phyloP scores from a whole-genome alignment of 2,797 vertebrate genomes.

The Poeciliopsis presidionis region DNA sequence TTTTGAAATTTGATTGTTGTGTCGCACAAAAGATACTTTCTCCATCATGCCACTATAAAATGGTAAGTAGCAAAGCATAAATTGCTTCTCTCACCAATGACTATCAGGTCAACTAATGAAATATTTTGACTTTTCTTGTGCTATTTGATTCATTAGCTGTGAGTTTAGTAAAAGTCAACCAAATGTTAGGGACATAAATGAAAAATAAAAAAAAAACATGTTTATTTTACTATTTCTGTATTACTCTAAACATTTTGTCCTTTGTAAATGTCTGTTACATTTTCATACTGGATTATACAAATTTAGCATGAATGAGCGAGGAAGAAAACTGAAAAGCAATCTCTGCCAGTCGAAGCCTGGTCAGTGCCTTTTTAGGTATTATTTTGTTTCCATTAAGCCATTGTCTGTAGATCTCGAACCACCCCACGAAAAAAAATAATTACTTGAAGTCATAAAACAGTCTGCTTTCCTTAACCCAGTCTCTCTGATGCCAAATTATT shows the following conservation, averaged over 20 bases:
- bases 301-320: neutral
- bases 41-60: neutral
- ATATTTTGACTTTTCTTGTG: neutral
- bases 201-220: neutral
- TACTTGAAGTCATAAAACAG: conserved; percentile 23
- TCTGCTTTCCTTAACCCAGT: conserved; percentile 51
- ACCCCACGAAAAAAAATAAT: conserved; percentile 19
- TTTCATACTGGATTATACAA: neutral
- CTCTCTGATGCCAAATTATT: conserved; percentile 78
- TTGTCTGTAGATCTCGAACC: neutral
- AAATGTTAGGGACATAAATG: neutral
- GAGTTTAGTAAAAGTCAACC: neutral
- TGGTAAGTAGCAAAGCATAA: neutral
- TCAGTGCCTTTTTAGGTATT: neutral
- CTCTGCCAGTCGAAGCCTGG: neutral
- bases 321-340: neutral
- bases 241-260: neutral
- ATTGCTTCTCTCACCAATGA: neutral
- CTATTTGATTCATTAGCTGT: neutral
- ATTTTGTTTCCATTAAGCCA: neutral
- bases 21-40: neutral
- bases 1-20: neutral
- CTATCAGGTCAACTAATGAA: neutral
- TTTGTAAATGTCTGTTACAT: neutral
- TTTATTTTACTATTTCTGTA: too few species aligned